Conservation (phyloP, 2,888 invertebrate species). For the Hydrotaea diabolus region DNA sequence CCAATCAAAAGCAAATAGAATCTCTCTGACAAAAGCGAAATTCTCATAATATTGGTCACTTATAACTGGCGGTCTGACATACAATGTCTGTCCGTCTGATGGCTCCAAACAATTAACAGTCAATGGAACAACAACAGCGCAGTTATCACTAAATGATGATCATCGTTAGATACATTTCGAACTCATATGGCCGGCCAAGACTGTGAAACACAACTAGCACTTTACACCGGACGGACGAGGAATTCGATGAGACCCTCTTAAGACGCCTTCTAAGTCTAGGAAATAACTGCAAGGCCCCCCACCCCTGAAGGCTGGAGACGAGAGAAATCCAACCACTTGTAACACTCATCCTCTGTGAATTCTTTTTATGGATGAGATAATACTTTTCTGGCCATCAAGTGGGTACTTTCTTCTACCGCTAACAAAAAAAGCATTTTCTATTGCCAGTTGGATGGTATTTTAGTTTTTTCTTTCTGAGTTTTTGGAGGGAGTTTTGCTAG, state of each 20-base stretch:
- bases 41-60: too few species aligned
- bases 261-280: background rate
- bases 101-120: slow-evolving; percentile 16
- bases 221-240: background rate
- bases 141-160: background rate
- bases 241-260: background rate
- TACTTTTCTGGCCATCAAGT: too few species aligned
- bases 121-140: background rate
- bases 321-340: slow-evolving; percentile 2
- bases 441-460: background rate
- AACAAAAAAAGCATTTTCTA: background rate
- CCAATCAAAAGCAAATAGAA: too few species aligned
- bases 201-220: too few species aligned
- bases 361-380: background rate
- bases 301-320: background rate
- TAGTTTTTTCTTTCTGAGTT: background rate
- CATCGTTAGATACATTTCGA: background rate
- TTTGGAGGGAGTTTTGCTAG: background rate
- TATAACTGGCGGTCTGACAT: too few species aligned
- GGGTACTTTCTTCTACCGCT: background rate
- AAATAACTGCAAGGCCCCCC: background rate
- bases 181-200: background rate
- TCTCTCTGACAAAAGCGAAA: too few species aligned
- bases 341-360: background rate
- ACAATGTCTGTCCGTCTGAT: too few species aligned